These are phyloP conservation scores for Oryzias woworae DNA, from an alignment of 2,113 vertebrate species.

Conservation along the genomic window DNA sequence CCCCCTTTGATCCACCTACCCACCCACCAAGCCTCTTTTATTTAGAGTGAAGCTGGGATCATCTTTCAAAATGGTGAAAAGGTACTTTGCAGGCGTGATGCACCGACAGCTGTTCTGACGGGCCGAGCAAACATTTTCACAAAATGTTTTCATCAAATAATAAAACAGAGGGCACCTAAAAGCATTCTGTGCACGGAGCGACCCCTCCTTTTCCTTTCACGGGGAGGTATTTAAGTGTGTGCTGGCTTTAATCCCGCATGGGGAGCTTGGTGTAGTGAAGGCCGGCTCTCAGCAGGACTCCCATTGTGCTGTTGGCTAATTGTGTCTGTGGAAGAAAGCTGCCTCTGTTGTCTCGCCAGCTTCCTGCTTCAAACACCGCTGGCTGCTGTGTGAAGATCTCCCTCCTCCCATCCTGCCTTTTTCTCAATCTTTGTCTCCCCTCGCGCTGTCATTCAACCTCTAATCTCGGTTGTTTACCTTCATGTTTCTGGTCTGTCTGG, in stretches of 20 bases:
- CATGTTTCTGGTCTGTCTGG: conserved; percentile 33
- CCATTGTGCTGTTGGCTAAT: conserved; percentile 75
- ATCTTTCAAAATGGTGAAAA: conserved; percentile 33
- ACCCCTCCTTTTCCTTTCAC: conserved; percentile 63
- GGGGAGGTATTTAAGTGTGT: conserved; percentile 66
- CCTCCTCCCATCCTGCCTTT: conserved; percentile 49
- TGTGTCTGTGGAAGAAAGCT: conserved; percentile 78
- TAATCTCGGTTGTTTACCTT: conserved; percentile 51
- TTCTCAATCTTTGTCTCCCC: conserved; percentile 16
- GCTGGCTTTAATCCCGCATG: conserved; percentile 72
- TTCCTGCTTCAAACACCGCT: conserved; percentile 76
- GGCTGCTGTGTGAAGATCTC: conserved; percentile 70
- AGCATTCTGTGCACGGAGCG: conserved; percentile 37
- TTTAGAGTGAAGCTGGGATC: conserved; percentile 34
- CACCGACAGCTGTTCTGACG: conserved; percentile 49
- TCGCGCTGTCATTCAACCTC: conserved; percentile 45
- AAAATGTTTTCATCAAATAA: conserved; percentile 43
- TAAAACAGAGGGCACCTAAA: conserved; percentile 2
- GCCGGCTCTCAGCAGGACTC: conserved; percentile 73
- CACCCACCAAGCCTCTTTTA: not conserved
- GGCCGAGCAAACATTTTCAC: conserved; percentile 47
- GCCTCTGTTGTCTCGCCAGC: conserved; percentile 81
- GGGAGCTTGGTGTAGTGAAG: conserved; percentile 56
- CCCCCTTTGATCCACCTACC: not conserved
- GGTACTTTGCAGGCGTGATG: conserved; percentile 32